Evolutionary conservation across 2,888 invertebrate genomes (phyloP).

Genomic region (Athrips mouffetella): DNA sequence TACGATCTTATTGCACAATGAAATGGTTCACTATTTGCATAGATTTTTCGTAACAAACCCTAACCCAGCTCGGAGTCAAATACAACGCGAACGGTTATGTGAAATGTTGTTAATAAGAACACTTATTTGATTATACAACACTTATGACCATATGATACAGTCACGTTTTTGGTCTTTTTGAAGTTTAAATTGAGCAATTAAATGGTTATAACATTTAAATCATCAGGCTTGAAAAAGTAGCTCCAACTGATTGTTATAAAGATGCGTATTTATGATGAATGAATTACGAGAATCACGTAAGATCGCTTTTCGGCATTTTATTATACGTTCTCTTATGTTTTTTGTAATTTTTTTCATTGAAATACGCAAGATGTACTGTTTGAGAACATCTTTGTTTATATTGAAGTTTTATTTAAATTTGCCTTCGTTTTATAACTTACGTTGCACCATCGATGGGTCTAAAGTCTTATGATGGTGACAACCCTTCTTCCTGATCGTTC

Average conservation of each 20-base stretch:
- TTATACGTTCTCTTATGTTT: too few species aligned
- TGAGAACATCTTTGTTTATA: too few species aligned
- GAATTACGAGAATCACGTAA: not conserved
- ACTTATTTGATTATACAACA: conserved; percentile 10
- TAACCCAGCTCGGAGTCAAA: conserved; percentile 12
- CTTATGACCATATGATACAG: not conserved
- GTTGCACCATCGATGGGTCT: too few species aligned
- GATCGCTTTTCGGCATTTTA: too few species aligned
- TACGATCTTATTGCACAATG: conserved; percentile 31
- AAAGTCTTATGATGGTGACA: too few species aligned
- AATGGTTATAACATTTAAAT: not conserved
- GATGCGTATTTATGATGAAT: not conserved
- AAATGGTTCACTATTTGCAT: conserved; percentile 18
- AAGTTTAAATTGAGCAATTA: not conserved
- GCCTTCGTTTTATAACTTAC: too few species aligned
- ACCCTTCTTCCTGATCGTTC: too few species aligned
- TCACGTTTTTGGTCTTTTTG: not conserved
- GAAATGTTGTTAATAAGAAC: conserved; percentile 17
- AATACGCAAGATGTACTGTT: too few species aligned
- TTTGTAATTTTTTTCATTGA: too few species aligned
- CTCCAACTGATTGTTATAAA: too few species aligned
- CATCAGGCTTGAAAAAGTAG: not conserved
- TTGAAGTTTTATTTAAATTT: too few species aligned
- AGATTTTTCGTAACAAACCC: conserved; percentile 25
- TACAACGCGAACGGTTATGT: conserved; percentile 4